These are phyloP conservation scores for Oncorhynchus tshawytscha DNA, from an alignment of 2,113 vertebrate genomes.

Conservation along the genomic window DNA sequence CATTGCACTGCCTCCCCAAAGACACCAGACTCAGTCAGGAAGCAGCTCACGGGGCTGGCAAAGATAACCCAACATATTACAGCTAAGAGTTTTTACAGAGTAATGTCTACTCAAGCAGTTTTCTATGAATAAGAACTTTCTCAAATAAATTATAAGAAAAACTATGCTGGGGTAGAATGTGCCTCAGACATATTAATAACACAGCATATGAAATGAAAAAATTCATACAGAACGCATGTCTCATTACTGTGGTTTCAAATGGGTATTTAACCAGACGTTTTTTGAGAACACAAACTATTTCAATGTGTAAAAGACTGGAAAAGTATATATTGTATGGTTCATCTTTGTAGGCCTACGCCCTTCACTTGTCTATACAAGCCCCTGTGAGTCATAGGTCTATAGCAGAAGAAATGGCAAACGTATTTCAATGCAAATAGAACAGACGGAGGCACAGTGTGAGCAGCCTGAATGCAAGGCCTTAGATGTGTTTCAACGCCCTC, in stretches of 20 bases:
- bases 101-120: neutral
- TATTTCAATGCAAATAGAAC: constrained; percentile 64
- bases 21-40: neutral
- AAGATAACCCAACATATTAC: neutral
- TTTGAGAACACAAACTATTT: neutral
- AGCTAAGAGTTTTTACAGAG: neutral
- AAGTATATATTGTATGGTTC: constrained; percentile 18
- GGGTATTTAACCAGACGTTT: no score
- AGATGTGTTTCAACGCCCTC: constrained; percentile 36
- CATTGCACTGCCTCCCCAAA: neutral
- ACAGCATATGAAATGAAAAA: no score
- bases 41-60: neutral
- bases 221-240: no score
- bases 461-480: constrained; percentile 58
- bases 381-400: constrained; percentile 49
- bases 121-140: neutral
- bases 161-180: no score
- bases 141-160: no score
- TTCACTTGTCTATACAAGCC: constrained; percentile 43
- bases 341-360: constrained; percentile 19
- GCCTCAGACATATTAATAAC: no score
- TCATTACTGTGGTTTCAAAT: no score
- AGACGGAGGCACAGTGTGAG: constrained; percentile 45
- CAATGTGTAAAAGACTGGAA: constrained; percentile 48
- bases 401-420: constrained; percentile 51